Evolutionary conservation across 2,888 invertebrate genomes (phyloP), one percentile per base, ranked within the genome.

Genomic region (Adineta ricciae): DNA sequence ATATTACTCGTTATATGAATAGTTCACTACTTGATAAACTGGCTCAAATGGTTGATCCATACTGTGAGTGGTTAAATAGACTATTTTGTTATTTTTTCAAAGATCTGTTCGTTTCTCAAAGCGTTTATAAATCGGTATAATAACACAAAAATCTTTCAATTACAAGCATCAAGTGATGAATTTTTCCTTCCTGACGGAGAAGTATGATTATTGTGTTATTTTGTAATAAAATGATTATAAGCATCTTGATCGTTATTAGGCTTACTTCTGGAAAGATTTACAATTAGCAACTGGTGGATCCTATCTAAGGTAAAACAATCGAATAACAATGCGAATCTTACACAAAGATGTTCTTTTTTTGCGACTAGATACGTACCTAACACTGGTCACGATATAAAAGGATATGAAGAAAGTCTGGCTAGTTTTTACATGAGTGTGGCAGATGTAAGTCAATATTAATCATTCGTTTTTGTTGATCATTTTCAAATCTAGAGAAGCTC

Each of bases 91-190:
- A n/a, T 16, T 8, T 32, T 21, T 5, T 5, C 16, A 50, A 73
- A 49, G 2, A 27, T 24, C 2, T 36, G 19, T n/a, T 19, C 38
- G 8, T n/a, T 21, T 72, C 87, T 46, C 46, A 7, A 87, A 89
- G 89, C 87, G 1, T 89, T 89, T 86, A 88, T 88, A 41, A 87
- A 87, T 84, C 87, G 88, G 27, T 88, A 87, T 72, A 87, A 56
- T 41, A 88, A 88, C 83, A 88, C 88, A 5, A 89, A 88, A 84
- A 83, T 83, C 14, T 84, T 88, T 14, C 87, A 88, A 8, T 87
- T 88, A n/a, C 87, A 87, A 46, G 88, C 88, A 1, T 87, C 87
- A 8, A 88, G 89, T 2, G 89, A 89, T 84, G 89, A 89, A 84
- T 89, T 88, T 86, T 89, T 89, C 86, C 87, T 88, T 83, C 87